Evolutionary conservation across 2,797 vertebrate genomes (phyloP), one percentile per base, ranked within the genome.

Genomic region (Melanotaenia maccullochi): DNA sequence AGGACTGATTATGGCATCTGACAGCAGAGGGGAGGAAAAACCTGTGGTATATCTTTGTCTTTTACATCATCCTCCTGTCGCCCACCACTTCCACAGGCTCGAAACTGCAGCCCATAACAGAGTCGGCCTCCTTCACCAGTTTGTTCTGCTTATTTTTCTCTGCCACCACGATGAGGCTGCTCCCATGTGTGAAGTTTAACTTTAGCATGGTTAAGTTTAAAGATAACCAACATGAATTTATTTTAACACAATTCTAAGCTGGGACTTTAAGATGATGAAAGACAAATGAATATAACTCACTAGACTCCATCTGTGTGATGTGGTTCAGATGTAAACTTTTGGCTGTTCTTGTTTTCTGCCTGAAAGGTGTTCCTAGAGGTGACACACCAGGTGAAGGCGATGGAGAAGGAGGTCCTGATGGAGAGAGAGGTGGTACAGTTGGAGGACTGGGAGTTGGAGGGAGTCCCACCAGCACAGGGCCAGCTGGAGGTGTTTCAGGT

Each of bases 311-410:
- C 30, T 8, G 16, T 55, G 52, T 55, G 16, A 6, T 14, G 30
- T 57, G 32, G 30, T n/a, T 57, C 9, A 8, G 30, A n/a, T 20
- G 16, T 16, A 57, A 57, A 4, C 4, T 7, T 56, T 32, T 55
- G 14, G 54, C 25, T 12, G 25, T 16, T 16, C 49, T 58, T 58
- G 35, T 13, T 20, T 12, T 67, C 22, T 60, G 25, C 73, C 58
- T 78, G 30, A 71, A 57, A 93, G 92, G 90, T 55, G 88, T 93
- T 24, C 93, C 92, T 33, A 87, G 93, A 88, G 93, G 93, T 56
- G 93, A 94, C 65, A 94, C 93, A 11, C 93, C 93, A 40, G 93
- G 93, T 44, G 90, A 93, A 84, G 92, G 90, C 61, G 90, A 92
- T 65, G 92, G 90, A 32, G 91, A 92, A 55, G 87, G 62, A 49